Base-by-base conservation (phyloP, 1,140 invertebrate genomes). In the Alviniconcha marisindica region DNA sequence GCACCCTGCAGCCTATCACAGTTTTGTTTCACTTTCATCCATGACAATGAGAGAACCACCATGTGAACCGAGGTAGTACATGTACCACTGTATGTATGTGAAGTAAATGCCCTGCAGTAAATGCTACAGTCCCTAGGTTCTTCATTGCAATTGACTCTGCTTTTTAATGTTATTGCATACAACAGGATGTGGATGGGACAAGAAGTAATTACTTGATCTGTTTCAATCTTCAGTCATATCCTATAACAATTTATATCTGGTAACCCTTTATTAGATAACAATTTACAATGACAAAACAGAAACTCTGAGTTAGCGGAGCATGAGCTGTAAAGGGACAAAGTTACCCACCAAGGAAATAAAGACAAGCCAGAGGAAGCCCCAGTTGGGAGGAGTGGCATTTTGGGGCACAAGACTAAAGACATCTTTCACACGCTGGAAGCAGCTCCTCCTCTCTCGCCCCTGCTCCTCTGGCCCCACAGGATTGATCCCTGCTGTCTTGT, bases 291-390 rank as follows among this genome's bases (percentile, higher is more conserved):
- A 28, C 18, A 63, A 31, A 78, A 2, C 77, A 28, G 40, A 66
- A 66, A n/a, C n/a, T 33, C 28, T n/a, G n/a, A n/a, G n/a, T n/a
- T n/a, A n/a, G n/a, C n/a, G n/a, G n/a, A n/a, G n/a, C n/a, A n/a
- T n/a, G n/a, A n/a, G n/a, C n/a, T n/a, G n/a, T n/a, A n/a, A n/a
- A n/a, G n/a, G n/a, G n/a, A n/a, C n/a, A n/a, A n/a, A n/a, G n/a
- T n/a, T n/a, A 85, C 85, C 85, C 85, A 91, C 90, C 87, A 91
- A 78, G 73, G 90, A 87, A 5, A 91, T 48, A 56, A 91, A 89
- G 18, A 91, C 81, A 4, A 90, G 78, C 51, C 83, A 82, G 33
- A 91, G 69, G 44, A 86, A 42, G 83, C 87, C 89, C 88, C 88
- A 90, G 73, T 91, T 83, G 5, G 89, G 84, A 60, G 88, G 90